Evolutionary conservation across 2,797 vertebrate species (phyloP).

Genomic region (Silurus lanzhouensis): DNA sequence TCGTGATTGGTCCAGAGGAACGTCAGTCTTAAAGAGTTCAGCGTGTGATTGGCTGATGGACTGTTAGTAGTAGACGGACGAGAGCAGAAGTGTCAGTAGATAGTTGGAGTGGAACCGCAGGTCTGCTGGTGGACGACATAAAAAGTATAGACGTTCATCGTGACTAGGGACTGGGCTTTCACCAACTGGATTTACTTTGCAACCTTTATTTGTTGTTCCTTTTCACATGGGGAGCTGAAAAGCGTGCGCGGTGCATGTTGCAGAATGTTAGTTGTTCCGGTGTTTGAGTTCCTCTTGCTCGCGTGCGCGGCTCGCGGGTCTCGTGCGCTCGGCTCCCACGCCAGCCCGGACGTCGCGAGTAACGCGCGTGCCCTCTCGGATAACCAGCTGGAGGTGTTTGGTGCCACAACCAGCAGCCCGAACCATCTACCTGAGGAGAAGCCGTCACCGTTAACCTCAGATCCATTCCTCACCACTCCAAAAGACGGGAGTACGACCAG

Average conservation of each 20-base stretch:
- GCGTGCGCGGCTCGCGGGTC: constrained; percentile 42
- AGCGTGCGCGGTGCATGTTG: constrained; percentile 27
- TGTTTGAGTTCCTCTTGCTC: constrained; percentile 54
- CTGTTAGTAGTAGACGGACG: constrained; percentile 31
- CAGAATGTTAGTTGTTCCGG: constrained; percentile 50
- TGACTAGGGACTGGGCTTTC: neutral
- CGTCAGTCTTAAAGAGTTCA: neutral
- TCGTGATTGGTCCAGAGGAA: constrained; percentile 22
- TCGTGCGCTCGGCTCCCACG: constrained; percentile 10
- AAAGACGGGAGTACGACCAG: constrained; percentile 10
- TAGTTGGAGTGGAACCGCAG: constrained; percentile 40
- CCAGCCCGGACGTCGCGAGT: constrained; percentile 29
- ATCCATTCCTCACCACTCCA: constrained; percentile 16
- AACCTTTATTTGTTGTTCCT: neutral
- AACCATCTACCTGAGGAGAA: constrained; percentile 53
- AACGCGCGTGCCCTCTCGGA: constrained; percentile 41
- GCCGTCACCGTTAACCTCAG: constrained; percentile 14
- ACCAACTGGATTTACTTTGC: constrained; percentile 16
- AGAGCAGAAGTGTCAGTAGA: constrained; percentile 52
- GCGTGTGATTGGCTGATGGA: constrained; percentile 34
- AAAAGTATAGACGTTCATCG: neutral
- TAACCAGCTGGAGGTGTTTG: constrained; percentile 32
- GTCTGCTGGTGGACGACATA: constrained; percentile 2
- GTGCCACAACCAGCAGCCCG: constrained; percentile 37
- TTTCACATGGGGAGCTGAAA: constrained; percentile 50